These are phyloP conservation scores for Polypedilum vanderplanki DNA, from an alignment of 1,140 invertebrate genomes.

Conservation along the genomic window DNA sequence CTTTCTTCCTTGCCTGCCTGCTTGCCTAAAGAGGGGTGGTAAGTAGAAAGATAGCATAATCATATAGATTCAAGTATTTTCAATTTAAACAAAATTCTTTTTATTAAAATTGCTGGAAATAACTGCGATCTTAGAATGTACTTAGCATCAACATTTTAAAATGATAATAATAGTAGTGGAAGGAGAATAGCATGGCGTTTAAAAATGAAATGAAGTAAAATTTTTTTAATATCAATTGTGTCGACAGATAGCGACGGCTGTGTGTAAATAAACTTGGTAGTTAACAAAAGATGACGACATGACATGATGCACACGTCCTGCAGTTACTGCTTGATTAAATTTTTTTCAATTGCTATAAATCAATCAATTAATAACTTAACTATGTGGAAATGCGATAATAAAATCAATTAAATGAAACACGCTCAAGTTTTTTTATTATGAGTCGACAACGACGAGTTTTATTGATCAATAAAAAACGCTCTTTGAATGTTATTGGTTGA, in stretches of 20 bases:
- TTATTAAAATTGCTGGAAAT: conserved; percentile 28
- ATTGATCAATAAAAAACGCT: too few species aligned
- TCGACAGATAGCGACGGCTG: not conserved
- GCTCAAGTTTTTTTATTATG: not conserved
- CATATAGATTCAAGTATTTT: conserved; percentile 28
- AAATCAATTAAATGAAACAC: not conserved
- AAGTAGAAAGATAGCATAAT: not conserved
- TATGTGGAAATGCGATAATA: not conserved
- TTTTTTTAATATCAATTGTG: conserved; percentile 23
- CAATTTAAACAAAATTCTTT: conserved; percentile 29
- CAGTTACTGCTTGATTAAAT: not conserved
- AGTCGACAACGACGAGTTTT: too few species aligned
- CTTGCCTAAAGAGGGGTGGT: too few species aligned
- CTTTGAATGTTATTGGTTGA: too few species aligned
- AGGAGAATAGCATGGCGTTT: conserved; percentile 17
- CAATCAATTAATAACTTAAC: conserved; percentile 14
- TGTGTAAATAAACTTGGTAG: not conserved
- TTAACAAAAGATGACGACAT: conserved; percentile 4
- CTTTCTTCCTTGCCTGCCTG: too few species aligned
- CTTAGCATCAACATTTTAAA: not conserved
- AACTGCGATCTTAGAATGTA: conserved; percentile 26
- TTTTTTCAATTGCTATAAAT: not conserved
- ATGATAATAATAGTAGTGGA: not conserved
- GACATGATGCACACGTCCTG: not conserved
- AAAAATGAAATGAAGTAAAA: conserved; percentile 28